Evolutionary conservation across 2,113 vertebrate species (phyloP), one percentile per base, ranked within the genome.

Genomic region (Athene noctua): DNA sequence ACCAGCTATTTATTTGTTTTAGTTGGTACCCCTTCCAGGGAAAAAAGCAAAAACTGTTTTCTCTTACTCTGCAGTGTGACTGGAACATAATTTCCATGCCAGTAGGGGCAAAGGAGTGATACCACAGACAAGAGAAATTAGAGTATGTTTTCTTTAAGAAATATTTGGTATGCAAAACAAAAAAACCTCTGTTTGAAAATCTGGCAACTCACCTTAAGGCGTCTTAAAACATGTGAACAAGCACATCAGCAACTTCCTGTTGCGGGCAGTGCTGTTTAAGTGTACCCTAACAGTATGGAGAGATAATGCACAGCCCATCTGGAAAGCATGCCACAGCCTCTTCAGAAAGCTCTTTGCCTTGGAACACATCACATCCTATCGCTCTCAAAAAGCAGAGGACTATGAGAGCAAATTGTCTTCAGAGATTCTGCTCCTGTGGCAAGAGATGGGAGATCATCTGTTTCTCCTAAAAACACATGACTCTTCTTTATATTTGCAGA

Each of bases 181-280:
- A 72, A 65, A 65, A 85, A 49, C 54, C 86, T 90, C 88, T 95
- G 92, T 92, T 30, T 77, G 68, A 85, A 88, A 92, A 95, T 83
- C 95, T 95, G 94, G 94, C 94, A 94, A 88, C 52, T 93, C 92
- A 94, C 91, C 82, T 94, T 90, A 92, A 51, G 44, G 58, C 85
- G 71, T 85, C 80, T 81, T 58, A 81, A 82, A 94, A 79, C 88
- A 83, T 6, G 13, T 1, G 1, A 92, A 67, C 5, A 7, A 90
- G 86, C 88, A 65, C 80, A 96, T 66, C 84, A 88, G 81, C 58
- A 61, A 34, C 91, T 96, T 95, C 92, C 92, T 93, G 88, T 36
- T 80, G 92, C 86, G 93, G 94, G 86, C 88, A 95, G 86, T 5
- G 55, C 83, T 68, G 44, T 36, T 51, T 8, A 65, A 96, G 71